These are phyloP conservation scores for Edolisoma coerulescens DNA, from an alignment of 2,113 vertebrate genomes.

Conservation along the genomic window DNA sequence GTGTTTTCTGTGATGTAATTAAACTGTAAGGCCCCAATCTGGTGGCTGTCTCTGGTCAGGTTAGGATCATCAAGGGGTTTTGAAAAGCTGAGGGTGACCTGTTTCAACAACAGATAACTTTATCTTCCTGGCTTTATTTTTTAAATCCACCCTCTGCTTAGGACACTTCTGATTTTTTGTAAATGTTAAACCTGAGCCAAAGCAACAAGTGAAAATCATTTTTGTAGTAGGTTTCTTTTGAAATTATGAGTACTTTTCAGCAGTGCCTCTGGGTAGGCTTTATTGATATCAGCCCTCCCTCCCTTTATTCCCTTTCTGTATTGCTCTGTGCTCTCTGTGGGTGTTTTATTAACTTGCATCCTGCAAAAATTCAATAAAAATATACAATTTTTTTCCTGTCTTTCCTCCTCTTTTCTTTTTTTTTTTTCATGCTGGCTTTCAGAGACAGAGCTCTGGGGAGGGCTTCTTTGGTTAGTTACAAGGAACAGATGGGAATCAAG, in stretches of 20 bases:
- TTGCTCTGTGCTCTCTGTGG: conserved; percentile 35
- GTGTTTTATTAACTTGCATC: conserved; percentile 62
- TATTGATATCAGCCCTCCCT: conserved; percentile 35
- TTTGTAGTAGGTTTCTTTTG: neutral
- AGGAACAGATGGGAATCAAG: conserved; percentile 55
- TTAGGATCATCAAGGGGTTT: neutral
- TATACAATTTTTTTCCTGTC: conserved; percentile 16
- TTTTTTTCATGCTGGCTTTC: neutral
- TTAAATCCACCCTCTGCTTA: neutral
- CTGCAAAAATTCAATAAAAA: conserved; percentile 61
- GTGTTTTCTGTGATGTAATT: neutral
- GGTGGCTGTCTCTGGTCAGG: neutral
- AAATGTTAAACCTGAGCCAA: neutral
- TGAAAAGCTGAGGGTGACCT: neutral
- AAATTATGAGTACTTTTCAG: neutral
- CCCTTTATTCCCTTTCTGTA: conserved; percentile 36
- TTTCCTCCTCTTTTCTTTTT: neutral
- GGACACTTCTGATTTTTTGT: neutral
- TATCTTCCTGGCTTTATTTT: neutral
- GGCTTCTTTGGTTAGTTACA: conserved; percentile 6
- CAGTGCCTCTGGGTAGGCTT: conserved; percentile 28
- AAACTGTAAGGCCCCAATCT: neutral
- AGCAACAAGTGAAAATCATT: conserved; percentile 17
- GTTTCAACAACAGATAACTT: neutral
- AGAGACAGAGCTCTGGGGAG: conserved; percentile 4